A percentile compares a stretch with the other conserved stretches of the same genome.
Evolutionary conservation across 2,797 vertebrate species (phyloP).

Genomic region (Lacerta viridis): DNA sequence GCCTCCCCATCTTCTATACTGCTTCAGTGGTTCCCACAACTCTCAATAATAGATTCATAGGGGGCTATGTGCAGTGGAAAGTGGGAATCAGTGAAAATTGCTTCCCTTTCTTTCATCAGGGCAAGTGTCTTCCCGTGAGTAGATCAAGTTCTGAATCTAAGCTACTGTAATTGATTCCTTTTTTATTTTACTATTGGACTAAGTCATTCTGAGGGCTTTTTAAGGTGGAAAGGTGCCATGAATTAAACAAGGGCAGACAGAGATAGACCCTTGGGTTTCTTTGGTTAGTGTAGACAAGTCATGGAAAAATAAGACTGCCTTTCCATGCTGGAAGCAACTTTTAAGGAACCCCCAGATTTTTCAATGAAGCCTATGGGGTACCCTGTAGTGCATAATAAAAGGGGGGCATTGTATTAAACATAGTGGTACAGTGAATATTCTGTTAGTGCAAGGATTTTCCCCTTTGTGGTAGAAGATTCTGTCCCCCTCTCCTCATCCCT

Average conservation of each 20-base stretch:
- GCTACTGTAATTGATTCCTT: not conserved
- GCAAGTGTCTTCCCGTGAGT: not conserved
- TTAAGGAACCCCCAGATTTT: not conserved
- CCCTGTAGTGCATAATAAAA: slow-evolving; percentile 22
- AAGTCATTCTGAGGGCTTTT: not conserved
- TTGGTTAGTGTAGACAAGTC: not conserved
- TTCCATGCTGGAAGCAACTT: not conserved
- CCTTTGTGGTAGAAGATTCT: too few species aligned
- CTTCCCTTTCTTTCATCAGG: not conserved
- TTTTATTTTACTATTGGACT: not conserved
- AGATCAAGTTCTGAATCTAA: not conserved
- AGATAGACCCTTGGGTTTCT: not conserved
- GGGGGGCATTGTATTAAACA: not conserved
- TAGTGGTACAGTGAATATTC: too few species aligned
- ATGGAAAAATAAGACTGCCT: not conserved
- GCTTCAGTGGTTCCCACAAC: not conserved
- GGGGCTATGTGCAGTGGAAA: not conserved
- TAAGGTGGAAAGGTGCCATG: not conserved
- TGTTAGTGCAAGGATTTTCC: too few species aligned
- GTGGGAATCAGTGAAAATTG: not conserved
- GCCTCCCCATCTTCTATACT: not conserved
- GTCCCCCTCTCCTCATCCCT: too few species aligned
- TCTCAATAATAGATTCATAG: not conserved
- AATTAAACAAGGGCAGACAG: not conserved
- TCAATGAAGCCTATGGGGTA: not conserved